phyloP scores from a whole-genome alignment of 2,888 invertebrate species.

The Loripinus fragilis region DNA sequence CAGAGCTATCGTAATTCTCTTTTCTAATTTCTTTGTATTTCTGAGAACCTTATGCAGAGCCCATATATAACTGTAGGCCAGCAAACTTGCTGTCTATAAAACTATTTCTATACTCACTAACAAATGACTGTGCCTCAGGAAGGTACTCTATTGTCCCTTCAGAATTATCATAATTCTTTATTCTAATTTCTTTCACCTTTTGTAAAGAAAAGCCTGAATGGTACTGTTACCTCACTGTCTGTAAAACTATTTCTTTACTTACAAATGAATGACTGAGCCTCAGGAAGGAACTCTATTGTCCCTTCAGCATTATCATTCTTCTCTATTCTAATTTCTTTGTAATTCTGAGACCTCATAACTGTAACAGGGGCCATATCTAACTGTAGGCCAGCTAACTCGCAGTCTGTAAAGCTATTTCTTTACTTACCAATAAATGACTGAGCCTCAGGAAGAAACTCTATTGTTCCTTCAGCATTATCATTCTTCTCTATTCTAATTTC shows the following conservation, averaged over 20 bases:
- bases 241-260: too few species aligned
- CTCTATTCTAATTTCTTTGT: constrained; percentile 76
- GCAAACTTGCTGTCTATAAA: constrained; percentile 71
- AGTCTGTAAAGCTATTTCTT: constrained; percentile 74
- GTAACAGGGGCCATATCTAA: constrained; percentile 77
- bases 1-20: constrained; percentile 81
- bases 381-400: constrained; percentile 68
- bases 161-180: constrained; percentile 81
- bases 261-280: constrained; percentile 51
- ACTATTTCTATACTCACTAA: constrained; percentile 56
- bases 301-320: constrained; percentile 82
- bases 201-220: constrained; percentile 77
- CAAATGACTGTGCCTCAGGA: constrained; percentile 39
- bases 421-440: constrained; percentile 49
- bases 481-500: constrained; percentile 79
- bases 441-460: constrained; percentile 70
- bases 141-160: constrained; percentile 80
- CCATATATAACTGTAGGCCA: constrained; percentile 78
- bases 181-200: constrained; percentile 70
- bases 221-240: constrained; percentile 70
- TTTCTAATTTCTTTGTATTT: constrained; percentile 74
- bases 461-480: constrained; percentile 81
- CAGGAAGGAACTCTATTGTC: constrained; percentile 72
- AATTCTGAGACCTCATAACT: constrained; percentile 70
- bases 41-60: constrained; percentile 72